Conservation (phyloP, 2,888 invertebrate genomes). For the Sicus ferrugineus region DNA sequence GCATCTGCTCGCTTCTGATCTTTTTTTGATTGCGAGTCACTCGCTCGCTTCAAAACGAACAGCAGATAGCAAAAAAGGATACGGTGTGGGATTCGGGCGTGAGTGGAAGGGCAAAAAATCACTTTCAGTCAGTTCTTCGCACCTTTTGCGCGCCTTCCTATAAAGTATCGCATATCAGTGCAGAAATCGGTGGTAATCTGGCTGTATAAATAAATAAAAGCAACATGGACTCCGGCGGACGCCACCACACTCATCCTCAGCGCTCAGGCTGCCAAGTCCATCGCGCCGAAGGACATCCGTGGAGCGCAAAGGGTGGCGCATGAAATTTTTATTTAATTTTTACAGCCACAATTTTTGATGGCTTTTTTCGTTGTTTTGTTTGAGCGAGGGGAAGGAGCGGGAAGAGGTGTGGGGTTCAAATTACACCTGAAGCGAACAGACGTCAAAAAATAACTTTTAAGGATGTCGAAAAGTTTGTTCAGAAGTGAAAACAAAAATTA, state of each 20-base stretch:
- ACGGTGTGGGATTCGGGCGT: neutral
- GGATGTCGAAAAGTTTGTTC: slow-evolving; percentile 32
- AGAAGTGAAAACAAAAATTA: slow-evolving; percentile 25
- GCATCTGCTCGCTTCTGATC: neutral
- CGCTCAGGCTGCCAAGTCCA: neutral
- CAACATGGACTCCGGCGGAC: neutral
- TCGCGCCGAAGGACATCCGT: neutral
- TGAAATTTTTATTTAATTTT: slow-evolving; percentile 28
- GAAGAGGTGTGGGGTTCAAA: neutral
- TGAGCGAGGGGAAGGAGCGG: neutral
- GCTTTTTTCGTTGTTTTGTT: slow-evolving; percentile 4
- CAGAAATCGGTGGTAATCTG: slow-evolving; percentile 16
- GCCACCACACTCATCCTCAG: no score
- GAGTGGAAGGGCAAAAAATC: slow-evolving; percentile 18
- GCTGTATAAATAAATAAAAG: slow-evolving; percentile 21
- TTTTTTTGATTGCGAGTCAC: neutral
- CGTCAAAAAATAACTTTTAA: slow-evolving; percentile 21
- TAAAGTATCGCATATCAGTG: slow-evolving; percentile 9
- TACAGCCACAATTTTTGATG: slow-evolving; percentile 2
- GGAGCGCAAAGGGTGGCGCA: neutral
- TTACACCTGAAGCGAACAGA: slow-evolving; percentile 7
- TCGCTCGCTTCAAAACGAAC: neutral
- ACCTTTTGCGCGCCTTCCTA: slow-evolving; percentile 26
- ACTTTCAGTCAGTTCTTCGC: slow-evolving; percentile 15
- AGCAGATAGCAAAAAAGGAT: neutral